A percentile compares a stretch with the other conserved stretches of the same genome.
Conservation (phyloP, 2,888 invertebrate genomes). For the Eristalis intricaria region DNA sequence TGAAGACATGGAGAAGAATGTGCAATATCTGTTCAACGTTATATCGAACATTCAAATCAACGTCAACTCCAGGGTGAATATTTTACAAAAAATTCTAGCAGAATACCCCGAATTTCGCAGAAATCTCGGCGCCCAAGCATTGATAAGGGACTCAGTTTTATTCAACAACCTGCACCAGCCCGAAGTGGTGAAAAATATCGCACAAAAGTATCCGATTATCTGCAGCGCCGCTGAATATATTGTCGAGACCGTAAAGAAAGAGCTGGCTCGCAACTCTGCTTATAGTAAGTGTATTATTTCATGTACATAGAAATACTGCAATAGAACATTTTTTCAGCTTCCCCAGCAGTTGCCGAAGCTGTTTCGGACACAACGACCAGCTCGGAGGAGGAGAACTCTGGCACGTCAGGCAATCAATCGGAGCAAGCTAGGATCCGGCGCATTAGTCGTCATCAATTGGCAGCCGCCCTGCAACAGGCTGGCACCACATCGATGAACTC, state of each 20-base stretch:
- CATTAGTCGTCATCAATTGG: constrained; percentile 80
- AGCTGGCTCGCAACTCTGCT: constrained; percentile 77
- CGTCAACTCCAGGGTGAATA: constrained; percentile 82
- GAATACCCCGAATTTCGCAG: constrained; percentile 86
- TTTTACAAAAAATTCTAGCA: constrained; percentile 84
- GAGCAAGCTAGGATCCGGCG: constrained; percentile 79
- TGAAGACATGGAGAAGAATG: constrained; percentile 72
- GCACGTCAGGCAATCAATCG: constrained; percentile 72
- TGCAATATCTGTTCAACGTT: constrained; percentile 77
- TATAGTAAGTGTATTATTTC: constrained; percentile 49
- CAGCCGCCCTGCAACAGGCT: constrained; percentile 78
- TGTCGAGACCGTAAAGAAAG: constrained; percentile 79
- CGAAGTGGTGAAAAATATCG: constrained; percentile 85
- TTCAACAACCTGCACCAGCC: constrained; percentile 86
- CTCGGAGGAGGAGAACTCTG: constrained; percentile 80
- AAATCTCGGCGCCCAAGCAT: constrained; percentile 87
- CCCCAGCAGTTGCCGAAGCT: constrained; percentile 76
- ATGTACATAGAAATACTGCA: not conserved
- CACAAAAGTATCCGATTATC: constrained; percentile 86
- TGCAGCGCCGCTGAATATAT: constrained; percentile 84
- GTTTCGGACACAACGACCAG: constrained; percentile 80
- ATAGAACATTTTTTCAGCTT: not conserved
- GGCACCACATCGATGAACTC: constrained; percentile 79
- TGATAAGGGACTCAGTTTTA: constrained; percentile 88
- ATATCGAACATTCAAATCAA: constrained; percentile 80